Conservation (phyloP, 2,797 vertebrate species). For the Catharus ustulatus region DNA sequence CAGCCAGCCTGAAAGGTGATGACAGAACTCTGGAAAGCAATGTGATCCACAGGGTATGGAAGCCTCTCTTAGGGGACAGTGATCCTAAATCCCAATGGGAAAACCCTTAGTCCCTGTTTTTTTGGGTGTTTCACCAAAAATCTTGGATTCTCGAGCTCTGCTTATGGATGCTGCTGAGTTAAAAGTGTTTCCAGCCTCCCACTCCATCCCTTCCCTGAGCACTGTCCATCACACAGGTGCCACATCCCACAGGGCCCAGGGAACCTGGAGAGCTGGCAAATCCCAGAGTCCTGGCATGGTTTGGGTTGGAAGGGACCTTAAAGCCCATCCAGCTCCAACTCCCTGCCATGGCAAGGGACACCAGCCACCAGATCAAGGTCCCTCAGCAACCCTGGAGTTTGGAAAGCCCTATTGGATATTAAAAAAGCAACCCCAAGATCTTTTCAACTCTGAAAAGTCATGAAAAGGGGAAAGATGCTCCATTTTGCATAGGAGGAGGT, state of each 20-base stretch:
- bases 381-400: fast-evolving
- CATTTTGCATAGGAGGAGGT: neutral
- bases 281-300: neutral
- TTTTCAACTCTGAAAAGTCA: neutral
- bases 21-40: fast-evolving
- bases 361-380: neutral
- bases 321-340: neutral
- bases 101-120: neutral
- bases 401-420: fast-evolving
- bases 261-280: neutral
- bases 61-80: fast-evolving
- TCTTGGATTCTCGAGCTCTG: fast-evolving
- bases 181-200: neutral
- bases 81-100: neutral
- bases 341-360: neutral
- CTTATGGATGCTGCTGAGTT: neutral
- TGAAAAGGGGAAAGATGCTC: too few species aligned
- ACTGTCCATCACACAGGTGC: fast-evolving
- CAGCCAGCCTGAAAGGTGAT: neutral
- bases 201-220: neutral
- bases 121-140: neutral
- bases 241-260: fast-evolving
- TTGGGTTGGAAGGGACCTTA: neutral
- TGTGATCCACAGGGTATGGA: fast-evolving
- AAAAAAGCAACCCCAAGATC: neutral